A percentile compares a stretch with the other conserved stretches of the same genome.
These are phyloP conservation scores for Sycobia sp. DNA, from an alignment of 1,140 invertebrate genomes.

Conservation along the genomic window DNA sequence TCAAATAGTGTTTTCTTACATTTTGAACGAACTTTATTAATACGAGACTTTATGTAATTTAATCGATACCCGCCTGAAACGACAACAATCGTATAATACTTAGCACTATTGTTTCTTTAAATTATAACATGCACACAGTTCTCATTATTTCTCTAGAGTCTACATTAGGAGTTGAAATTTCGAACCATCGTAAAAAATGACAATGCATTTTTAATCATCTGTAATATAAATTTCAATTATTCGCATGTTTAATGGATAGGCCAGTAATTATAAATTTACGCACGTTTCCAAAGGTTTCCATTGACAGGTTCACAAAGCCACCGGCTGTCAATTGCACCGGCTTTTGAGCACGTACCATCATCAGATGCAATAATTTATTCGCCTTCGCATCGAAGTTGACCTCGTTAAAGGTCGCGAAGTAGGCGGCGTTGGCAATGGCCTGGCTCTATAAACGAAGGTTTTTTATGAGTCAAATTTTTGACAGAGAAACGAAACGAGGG, in stretches of 20 bases:
- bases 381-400: background rate
- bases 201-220: conserved; percentile 12
- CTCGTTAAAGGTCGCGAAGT: background rate
- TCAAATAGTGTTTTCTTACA: no score
- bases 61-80: no score
- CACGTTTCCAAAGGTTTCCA: conserved; percentile 4
- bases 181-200: conserved; percentile 1
- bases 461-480: no score
- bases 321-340: conserved; percentile 20
- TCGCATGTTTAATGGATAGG: background rate
- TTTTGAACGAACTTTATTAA: no score
- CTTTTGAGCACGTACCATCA: conserved; percentile 11
- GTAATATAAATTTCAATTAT: background rate
- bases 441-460: no score
- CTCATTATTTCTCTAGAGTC: no score
- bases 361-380: background rate
- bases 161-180: background rate
- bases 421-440: background rate
- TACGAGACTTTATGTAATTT: no score
- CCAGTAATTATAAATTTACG: background rate
- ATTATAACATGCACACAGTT: no score
- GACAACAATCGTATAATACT: no score
- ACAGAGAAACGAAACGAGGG: no score
- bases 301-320: background rate
- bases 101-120: no score